Percentiles rank a stretch among this genome's conserved stretches.
Evolutionary conservation across 1,140 invertebrate species (phyloP).

Genomic region (Drosophila sp.): DNA sequence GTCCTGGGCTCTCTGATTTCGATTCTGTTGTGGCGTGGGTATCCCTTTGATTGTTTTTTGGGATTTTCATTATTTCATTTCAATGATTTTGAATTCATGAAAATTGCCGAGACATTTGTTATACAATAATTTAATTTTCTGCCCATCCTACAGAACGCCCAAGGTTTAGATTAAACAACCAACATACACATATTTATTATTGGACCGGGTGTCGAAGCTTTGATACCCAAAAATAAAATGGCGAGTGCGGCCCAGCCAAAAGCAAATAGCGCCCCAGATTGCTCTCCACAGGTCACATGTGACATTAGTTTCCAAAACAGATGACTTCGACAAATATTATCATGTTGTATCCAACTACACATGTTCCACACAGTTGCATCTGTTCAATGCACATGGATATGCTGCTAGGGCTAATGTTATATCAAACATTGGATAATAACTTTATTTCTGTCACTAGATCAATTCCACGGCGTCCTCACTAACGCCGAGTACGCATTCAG

Average conservation of each 20-base stretch:
- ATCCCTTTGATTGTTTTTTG: constrained; percentile 80
- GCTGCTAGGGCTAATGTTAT: no score
- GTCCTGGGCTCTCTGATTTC: constrained; percentile 25
- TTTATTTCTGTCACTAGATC: background rate
- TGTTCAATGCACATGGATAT: no score
- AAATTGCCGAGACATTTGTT: constrained; percentile 77
- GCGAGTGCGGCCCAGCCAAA: background rate
- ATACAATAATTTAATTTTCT: constrained; percentile 77
- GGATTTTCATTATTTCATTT: constrained; percentile 81
- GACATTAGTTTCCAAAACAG: no score
- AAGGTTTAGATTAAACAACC: constrained; percentile 41
- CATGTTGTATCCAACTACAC: background rate
- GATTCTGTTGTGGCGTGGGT: constrained; percentile 41
- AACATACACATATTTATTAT: constrained; percentile 14
- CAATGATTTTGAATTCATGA: constrained; percentile 78
- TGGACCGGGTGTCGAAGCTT: constrained; percentile 3
- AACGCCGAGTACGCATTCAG: background rate
- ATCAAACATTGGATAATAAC: no score
- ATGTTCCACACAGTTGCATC: no score
- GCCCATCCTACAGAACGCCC: constrained; percentile 22
- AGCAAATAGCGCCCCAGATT: no score
- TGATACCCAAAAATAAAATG: constrained; percentile 1
- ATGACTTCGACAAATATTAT: background rate
- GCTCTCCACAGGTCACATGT: no score
- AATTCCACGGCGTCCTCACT: background rate